phyloP scores from a whole-genome alignment of 2,797 vertebrate genomes.

The Chaetophractus vellerosus region DNA sequence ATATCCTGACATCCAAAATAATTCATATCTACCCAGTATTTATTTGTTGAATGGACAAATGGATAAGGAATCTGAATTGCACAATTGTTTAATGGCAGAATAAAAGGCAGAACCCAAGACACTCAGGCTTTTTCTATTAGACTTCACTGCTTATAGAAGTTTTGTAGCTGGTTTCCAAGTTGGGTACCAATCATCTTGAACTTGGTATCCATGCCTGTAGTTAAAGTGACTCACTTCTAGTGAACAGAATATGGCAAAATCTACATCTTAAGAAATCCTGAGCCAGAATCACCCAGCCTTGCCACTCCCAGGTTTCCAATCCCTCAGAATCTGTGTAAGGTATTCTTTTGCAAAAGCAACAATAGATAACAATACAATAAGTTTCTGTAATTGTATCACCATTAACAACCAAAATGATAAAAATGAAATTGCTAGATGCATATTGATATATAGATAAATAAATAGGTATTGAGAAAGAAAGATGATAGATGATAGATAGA shows the following conservation, averaged over 20 bases:
- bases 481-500: too few species aligned
- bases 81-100: not conserved
- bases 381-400: not conserved
- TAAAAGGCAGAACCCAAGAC: not conserved
- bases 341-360: not conserved
- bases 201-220: too few species aligned
- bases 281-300: not conserved
- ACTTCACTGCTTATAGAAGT: not conserved
- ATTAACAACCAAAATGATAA: not conserved
- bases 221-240: not conserved
- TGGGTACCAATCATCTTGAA: too few species aligned
- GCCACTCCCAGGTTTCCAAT: not conserved
- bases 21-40: not conserved
- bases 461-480: too few species aligned
- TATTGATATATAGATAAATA: not conserved
- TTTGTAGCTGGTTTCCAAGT: too few species aligned
- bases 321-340: not conserved
- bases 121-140: not conserved
- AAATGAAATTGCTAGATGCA: not conserved
- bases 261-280: not conserved
- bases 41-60: not conserved
- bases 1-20: not conserved
- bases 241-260: not conserved
- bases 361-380: not conserved
- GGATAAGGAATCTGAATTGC: not conserved